Conservation (phyloP, 2,113 vertebrate genomes). For the Grantiella picta region DNA sequence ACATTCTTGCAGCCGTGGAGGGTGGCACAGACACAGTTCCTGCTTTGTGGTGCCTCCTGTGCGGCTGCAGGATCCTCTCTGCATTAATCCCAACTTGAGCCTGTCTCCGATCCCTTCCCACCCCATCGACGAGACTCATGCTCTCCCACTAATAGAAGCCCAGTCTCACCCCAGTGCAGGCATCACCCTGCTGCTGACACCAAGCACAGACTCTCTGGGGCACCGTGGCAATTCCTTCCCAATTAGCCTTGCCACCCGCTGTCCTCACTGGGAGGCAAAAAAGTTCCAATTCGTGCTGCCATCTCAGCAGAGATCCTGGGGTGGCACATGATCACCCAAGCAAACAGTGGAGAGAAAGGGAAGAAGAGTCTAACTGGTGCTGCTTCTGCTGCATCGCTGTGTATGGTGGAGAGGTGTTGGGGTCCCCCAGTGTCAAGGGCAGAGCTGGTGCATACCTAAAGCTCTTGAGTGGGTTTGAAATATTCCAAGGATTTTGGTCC, state of each 20-base stretch:
- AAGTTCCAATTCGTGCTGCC: background rate
- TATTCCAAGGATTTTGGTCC: background rate
- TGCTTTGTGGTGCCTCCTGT: background rate
- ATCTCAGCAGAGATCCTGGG: background rate
- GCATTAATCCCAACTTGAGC: background rate
- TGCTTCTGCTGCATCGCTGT: background rate
- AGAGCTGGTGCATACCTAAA: background rate
- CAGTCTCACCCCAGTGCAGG: background rate
- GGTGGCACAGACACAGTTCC: accelerated
- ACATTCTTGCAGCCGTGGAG: background rate
- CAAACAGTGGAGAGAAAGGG: accelerated
- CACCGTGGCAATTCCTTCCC: background rate
- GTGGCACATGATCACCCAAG: background rate
- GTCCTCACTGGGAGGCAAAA: background rate
- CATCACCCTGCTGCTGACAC: accelerated
- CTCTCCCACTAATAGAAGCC: background rate
- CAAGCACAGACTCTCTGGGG: background rate
- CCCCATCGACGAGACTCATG: accelerated
- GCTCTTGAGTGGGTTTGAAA: background rate
- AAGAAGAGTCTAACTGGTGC: background rate
- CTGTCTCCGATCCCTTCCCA: background rate
- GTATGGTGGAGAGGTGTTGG: background rate
- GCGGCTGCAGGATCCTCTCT: background rate
- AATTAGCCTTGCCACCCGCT: background rate
- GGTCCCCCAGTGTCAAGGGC: background rate